Evolutionary conservation across 2,113 vertebrate species (phyloP).

Genomic region (Sorex araneus): DNA sequence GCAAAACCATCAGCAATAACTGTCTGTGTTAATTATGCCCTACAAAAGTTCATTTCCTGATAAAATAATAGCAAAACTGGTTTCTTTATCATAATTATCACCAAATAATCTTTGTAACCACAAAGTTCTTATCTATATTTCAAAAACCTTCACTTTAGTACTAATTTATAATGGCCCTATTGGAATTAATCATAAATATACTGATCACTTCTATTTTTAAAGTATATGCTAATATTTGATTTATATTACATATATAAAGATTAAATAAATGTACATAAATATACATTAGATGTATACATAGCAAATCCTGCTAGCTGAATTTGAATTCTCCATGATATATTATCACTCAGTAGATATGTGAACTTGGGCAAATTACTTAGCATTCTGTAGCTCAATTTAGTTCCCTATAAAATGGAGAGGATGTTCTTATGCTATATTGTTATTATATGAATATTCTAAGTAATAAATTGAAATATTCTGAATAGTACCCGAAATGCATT

Average conservation of each 20-base stretch:
- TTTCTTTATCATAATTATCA: constrained; percentile 49
- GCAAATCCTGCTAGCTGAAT: background rate
- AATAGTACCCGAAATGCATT: background rate
- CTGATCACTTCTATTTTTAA: background rate
- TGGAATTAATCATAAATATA: constrained; percentile 18
- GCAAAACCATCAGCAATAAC: constrained; percentile 41
- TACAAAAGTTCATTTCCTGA: constrained; percentile 39
- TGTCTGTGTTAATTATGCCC: constrained; percentile 23
- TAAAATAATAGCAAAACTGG: constrained; percentile 73
- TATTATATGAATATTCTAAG: too few relatives aligned
- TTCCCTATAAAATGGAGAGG: background rate
- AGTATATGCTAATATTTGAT: background rate
- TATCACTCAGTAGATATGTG: background rate
- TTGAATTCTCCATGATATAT: background rate
- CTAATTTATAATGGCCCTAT: constrained; percentile 21
- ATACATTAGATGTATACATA: background rate
- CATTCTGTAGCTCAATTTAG: background rate
- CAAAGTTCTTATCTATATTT: background rate
- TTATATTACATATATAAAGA: background rate
- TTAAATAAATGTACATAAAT: background rate
- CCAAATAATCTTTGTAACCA: constrained; percentile 51
- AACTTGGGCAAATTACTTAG: background rate
- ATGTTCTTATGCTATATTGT: background rate
- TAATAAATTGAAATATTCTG: background rate
- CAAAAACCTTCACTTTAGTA: constrained; percentile 33